Evolutionary conservation across 2,888 invertebrate genomes (phyloP), one percentile per base, ranked within the genome.

Genomic region (Amphipoea oculea): DNA sequence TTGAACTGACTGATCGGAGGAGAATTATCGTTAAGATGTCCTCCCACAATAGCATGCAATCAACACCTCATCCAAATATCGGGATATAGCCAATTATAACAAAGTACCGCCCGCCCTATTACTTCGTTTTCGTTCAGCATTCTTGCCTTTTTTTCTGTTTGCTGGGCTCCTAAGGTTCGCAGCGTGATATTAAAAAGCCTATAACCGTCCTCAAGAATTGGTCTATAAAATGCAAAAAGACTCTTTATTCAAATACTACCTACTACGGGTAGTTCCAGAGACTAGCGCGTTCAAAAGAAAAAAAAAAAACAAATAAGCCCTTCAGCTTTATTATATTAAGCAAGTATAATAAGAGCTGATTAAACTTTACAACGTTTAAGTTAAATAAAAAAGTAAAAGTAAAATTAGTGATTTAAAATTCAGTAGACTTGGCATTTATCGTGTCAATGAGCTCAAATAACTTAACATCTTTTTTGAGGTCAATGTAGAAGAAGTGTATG

Each of bases 371-470:
- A 54, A 57, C 3, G 17, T 70, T 40, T 57, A 40, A 57, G n/a
- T 36, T 36, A 36, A 36, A 36, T 36, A 36, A 1, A 36, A 36
- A 36, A 36, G 36, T 36, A 36, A 36, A 57, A 72, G 51, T 36
- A 42, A 54, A 48, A 62, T 17, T 29, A n/a, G n/a, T 62, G 4
- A 20, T 74, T 42, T 20, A n/a, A 68, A 60, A 83, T 86, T 74
- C 20, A 29, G n/a, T 23, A 14, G 63, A 76, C 88, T 87, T 86
- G 84, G 42, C 84, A 87, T 88, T 83, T 88, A 86, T 45, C 40
- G 57, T 45, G 67, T 81, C 84, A 81, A 84, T 78, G 83, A 88
- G 60, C 62, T 71, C 77, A 74, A 71, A 78, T 77, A 78, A 77
- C 69, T 69, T 74, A 54, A 60, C n/a, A 67, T 66, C 62, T 45